Percentiles rank a stretch among this genome's conserved stretches.
These are phyloP conservation scores for Agriopis aurantiaria DNA, from an alignment of 2,888 invertebrate species.

Conservation along the genomic window DNA sequence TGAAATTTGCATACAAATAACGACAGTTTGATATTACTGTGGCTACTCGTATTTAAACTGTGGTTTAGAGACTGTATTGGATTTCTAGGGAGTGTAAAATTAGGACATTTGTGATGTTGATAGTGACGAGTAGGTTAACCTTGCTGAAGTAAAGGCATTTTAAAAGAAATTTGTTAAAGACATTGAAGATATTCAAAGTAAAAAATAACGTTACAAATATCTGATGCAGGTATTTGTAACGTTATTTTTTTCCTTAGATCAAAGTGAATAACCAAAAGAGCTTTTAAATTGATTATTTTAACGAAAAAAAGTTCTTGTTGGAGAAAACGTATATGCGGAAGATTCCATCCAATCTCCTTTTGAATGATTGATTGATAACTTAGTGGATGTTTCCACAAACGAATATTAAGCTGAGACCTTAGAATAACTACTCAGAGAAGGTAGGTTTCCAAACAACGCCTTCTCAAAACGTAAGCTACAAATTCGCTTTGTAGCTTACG, in stretches of 20 bases:
- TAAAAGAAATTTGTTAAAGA: too few species aligned
- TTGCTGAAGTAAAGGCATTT: too few species aligned
- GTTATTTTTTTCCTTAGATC: not conserved
- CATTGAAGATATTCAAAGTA: not conserved
- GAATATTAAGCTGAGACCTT: not conserved
- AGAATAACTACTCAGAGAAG: too few species aligned
- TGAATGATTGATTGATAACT: slow-evolving; percentile 16
- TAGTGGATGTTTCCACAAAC: not conserved
- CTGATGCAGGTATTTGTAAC: not conserved
- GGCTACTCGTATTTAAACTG: not conserved
- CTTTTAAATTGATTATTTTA: not conserved
- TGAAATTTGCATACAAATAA: slow-evolving; percentile 18
- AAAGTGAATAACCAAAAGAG: not conserved
- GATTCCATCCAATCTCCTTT: slow-evolving; percentile 13
- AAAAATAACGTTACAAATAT: not conserved
- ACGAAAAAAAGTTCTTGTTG: not conserved
- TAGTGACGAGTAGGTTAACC: too few species aligned
- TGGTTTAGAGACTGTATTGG: not conserved
- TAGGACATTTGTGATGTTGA: not conserved
- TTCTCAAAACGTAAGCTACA: too few species aligned
- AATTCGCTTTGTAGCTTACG: too few species aligned
- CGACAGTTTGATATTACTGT: slow-evolving; percentile 4
- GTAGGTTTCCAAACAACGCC: too few species aligned
- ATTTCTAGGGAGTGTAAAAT: not conserved
- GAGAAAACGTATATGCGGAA: not conserved